Percentiles rank a stretch among this genome's conserved stretches.
These are phyloP conservation scores for Nymphalis urticae DNA, from an alignment of 2,888 invertebrate genomes.

Conservation along the genomic window DNA sequence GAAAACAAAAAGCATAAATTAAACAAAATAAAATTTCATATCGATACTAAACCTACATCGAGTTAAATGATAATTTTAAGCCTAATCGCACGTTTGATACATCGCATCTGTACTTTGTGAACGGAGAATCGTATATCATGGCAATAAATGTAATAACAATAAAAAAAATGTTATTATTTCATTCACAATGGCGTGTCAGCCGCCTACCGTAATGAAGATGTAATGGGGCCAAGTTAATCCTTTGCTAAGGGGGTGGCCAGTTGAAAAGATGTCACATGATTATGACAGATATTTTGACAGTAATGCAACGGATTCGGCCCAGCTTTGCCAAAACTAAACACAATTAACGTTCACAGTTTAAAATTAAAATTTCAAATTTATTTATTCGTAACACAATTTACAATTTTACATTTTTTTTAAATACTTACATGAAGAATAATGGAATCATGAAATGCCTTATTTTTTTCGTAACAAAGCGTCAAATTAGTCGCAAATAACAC, in stretches of 20 bases:
- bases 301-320: constrained; percentile 73
- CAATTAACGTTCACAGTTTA: constrained; percentile 31
- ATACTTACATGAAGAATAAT: no score
- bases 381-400: not conserved
- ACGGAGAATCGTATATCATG: constrained; percentile 70
- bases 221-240: constrained; percentile 78
- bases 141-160: constrained; percentile 72
- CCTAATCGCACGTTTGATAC: constrained; percentile 40
- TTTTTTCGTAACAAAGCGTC: not conserved
- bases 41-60: not conserved
- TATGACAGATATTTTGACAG: constrained; percentile 82
- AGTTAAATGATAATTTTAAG: not conserved
- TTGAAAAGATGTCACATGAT: constrained; percentile 77
- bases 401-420: no score
- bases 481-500: not conserved
- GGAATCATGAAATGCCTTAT: no score
- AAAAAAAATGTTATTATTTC: constrained; percentile 60
- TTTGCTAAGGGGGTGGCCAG: constrained; percentile 73
- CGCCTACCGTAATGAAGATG: constrained; percentile 81
- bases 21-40: not conserved
- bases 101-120: constrained; percentile 56
- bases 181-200: constrained; percentile 65
- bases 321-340: constrained; percentile 35
- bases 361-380: constrained; percentile 21
- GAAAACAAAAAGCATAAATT: constrained; percentile 15